Evolutionary conservation across 2,797 vertebrate genomes (phyloP), one percentile per base, ranked within the genome.

Genomic region (Falco rusticolus): DNA sequence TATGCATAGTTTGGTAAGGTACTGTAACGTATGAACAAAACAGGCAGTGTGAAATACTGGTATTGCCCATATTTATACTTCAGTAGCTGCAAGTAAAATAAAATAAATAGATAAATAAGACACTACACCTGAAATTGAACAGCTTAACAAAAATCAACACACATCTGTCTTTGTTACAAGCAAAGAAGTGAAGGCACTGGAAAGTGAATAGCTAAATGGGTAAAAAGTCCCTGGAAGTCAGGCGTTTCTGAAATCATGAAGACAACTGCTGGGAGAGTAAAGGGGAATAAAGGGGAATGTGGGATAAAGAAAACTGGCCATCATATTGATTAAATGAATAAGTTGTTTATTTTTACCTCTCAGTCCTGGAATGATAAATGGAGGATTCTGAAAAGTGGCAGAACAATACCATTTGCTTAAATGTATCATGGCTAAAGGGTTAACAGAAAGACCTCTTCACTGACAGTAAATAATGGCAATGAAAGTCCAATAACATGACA

Each of bases 301-400:
- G 41, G 16, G 5, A 34, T 10, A 68, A 43, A 78, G 26, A 77
- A 86, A 70, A 87, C 1, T 48, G 0, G 13, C 28, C 22, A n/a
- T 88, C 39, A 45, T 89, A 87, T 79, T 87, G 64, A 92, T 84
- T 70, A 50, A 72, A 92, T 26, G 16, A 80, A 31, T n/a, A 47
- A 53, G 33, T 22, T 66, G 20, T 37, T 90, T 84, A 43, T 47
- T 94, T 96, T 93, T 91, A 17, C 33, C n/a, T 83, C 64, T 81
- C 26, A 33, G 8, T 81, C 37, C 14, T 61, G 33, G 16, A 65
- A 65, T 93, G 92, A 95, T 69, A 72, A 91, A 94, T 90, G 51
- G 16, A 26, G 24, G 61, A 34, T 37, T 65, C 47, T 65, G 71
- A 78, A 68, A 92, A 89, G 63, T 61, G 65, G 41, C 68, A 89